phyloP scores from a whole-genome alignment of 92 coral and sea anemone species.

The Parazoanthus swiftii region DNA sequence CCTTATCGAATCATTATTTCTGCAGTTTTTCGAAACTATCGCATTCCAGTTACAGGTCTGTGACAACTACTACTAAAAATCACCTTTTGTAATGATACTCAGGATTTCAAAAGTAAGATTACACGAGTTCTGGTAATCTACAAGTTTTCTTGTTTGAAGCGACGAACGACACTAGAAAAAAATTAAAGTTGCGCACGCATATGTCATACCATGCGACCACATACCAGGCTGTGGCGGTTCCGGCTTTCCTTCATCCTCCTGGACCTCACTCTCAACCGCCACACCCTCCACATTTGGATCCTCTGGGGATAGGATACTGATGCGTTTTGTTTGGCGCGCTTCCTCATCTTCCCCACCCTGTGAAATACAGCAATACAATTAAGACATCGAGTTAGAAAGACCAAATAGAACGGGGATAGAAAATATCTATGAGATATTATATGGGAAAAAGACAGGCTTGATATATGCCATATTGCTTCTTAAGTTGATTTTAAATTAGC shows the following conservation, averaged over 20 bases:
- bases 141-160: no score
- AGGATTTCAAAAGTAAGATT: no score
- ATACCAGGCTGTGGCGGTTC: slow-evolving; percentile 23
- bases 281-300: slow-evolving; percentile 35
- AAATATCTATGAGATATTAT: neutral
- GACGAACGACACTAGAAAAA: neutral
- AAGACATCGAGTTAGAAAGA: neutral
- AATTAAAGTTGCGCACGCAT: neutral
- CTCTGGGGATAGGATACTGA: slow-evolving; percentile 21
- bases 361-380: neutral
- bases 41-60: no score
- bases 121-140: no score
- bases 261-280: slow-evolving; percentile 32
- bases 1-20: no score
- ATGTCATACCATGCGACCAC: neutral
- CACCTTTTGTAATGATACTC: no score
- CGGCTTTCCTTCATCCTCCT: slow-evolving; percentile 1
- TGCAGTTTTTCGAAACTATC: no score
- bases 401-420: neutral
- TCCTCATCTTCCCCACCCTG: neutral
- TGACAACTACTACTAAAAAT: no score
- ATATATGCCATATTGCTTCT: no score
- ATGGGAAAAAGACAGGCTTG: neutral
- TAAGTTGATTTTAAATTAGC: no score
- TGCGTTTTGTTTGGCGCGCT: neutral